Evolutionary conservation across 2,888 invertebrate genomes (phyloP), one percentile per base, ranked within the genome.

Genomic region (Eulithis testata): DNA sequence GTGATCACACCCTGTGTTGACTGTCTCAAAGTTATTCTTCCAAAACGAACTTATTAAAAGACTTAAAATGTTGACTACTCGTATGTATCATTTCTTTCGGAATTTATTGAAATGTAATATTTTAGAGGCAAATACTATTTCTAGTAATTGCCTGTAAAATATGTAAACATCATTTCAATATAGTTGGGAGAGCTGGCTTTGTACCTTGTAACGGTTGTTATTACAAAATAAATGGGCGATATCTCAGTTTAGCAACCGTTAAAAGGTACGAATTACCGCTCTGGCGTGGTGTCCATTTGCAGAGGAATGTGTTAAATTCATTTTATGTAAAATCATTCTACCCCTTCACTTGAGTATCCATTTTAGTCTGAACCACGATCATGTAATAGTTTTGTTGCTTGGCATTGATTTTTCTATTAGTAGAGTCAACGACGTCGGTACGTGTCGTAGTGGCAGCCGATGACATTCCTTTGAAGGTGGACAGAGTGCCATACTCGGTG

Each of bases 141-240:
- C 54, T 31, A 59, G 53, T 70, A 67, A 47, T 72, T 73, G 75
- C 64, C 68, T 70, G 68, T 68, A 63, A 72, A 69, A 64, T 67
- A 68, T 63, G 77, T 75, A 72, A 75, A 73, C 73, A 73, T 70
- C 69, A 64, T 71, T 70, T 79, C 65, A 71, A 68, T 70, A 71
- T 71, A 60, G 66, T 62, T 64, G 67, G 62, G 65, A 61, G 65
- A 66, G 60, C 71, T 68, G 70, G 71, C 78, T 76, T 80, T 72
- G 75, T 71, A 76, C 73, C 76, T 78, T 78, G 73, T 78, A 78
- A 82, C 75, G 73, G 70, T 63, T 60, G 21, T 9, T 50, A 72
- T 77, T 68, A 55, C 54, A 62, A 53, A 45, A 51, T 50, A 59
- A 59, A 44, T 67, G 60, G 66, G 65, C 51, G 63, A 59, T 68